Base-by-base conservation (phyloP, 1,140 invertebrate species). In the Zaprionus vittiger region DNA sequence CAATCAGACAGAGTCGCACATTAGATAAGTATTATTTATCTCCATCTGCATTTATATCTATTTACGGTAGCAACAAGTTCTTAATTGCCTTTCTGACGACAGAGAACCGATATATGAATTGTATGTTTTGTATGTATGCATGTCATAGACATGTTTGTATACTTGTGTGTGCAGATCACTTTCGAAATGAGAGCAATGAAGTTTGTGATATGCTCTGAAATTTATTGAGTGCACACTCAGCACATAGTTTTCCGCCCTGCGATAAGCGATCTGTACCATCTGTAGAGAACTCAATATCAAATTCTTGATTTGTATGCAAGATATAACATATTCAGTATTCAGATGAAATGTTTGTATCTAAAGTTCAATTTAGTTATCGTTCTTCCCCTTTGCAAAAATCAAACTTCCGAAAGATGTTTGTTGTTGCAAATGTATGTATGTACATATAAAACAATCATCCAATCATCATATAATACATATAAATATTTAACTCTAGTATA, bases 11-110 rank as follows among this genome's bases (percentile, higher is more conserved):
- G 6, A 47, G 5, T 41, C 2, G 38, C 5, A 41, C 38, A 41
- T 41, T n/a, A 31, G 7, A 65, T 66, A 41, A 44, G 52, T 41
- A 22, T 66, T 38, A 37, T 66, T 17, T 57, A 44, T 67, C 41
- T 60, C 7, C 62, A 68, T 34, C 65, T 61, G 28, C 55, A 71
- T 52, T 63, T 64, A 52, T 56, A 66, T 65, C 47, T 61, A 66
- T 72, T 61, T 61, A 72, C 73, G 65, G 73, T 76, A 73, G 74
- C 74, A 49, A 72, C 68, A 76, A 72, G 69, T 71, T 73, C 61
- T 66, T 72, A 77, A 77, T 77, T 77, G 68, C 62, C 61, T 77
- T 26, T 66, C 54, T 61, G 73, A 71, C 54, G 59, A 66, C 59
- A 55, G 14, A 56, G 34, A 26, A 69, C 38, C 28, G 64, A 68